phyloP scores from a whole-genome alignment of 2,113 vertebrate species.

The Castor canadensis region DNA sequence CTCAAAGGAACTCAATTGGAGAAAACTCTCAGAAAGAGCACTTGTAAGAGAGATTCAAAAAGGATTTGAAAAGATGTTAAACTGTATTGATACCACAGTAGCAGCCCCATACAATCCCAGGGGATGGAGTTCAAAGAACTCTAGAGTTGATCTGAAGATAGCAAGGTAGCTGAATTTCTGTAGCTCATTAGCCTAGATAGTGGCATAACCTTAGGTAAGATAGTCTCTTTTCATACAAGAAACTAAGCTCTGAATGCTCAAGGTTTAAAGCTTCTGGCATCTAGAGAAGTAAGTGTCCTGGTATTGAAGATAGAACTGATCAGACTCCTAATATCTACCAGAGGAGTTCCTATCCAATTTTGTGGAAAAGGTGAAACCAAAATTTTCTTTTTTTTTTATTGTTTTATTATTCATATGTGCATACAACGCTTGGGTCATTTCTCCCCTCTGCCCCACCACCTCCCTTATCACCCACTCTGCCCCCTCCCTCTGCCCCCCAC shows the following conservation, averaged over 20 bases:
- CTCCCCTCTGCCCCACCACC: too few species aligned
- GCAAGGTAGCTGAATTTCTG: background rate
- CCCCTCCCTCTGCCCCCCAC: too few species aligned
- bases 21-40: background rate
- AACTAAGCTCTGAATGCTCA: background rate
- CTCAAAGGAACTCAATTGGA: background rate
- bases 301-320: background rate
- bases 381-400: too few species aligned
- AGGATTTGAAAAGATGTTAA: background rate
- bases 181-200: too few species aligned
- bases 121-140: background rate
- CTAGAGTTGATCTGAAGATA: background rate
- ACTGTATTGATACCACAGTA: background rate
- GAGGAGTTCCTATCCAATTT: background rate
- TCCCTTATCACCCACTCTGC: too few species aligned
- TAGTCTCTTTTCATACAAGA: background rate
- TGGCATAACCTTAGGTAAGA: background rate
- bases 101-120: accelerated
- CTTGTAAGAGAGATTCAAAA: background rate
- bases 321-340: background rate
- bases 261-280: background rate
- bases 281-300: background rate
- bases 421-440: too few species aligned
- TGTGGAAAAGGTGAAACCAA: background rate
- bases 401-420: too few species aligned